A percentile compares a stretch with the other conserved stretches of the same genome.
Evolutionary conservation across 1,140 invertebrate genomes (phyloP).

Genomic region (Mycetomoellerius zeteki): DNA sequence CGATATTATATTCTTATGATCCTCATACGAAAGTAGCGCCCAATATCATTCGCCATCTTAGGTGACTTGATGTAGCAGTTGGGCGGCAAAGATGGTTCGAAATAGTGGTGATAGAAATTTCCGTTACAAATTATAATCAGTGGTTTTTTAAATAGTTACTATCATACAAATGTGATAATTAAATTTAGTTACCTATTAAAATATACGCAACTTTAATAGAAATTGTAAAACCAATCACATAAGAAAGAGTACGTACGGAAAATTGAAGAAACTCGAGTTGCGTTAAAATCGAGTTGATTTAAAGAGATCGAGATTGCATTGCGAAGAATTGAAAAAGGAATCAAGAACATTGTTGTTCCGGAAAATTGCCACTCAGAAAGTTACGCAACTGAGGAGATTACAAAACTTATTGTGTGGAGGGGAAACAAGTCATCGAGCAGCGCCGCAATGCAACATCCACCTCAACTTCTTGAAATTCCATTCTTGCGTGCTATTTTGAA

Average conservation of each 20-base stretch:
- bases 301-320: conserved; percentile 19
- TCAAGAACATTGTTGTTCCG: conserved; percentile 11
- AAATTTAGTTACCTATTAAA: neutral
- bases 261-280: conserved; percentile 16
- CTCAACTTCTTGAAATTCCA: conserved; percentile 43
- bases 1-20: conserved; percentile 58
- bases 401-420: conserved; percentile 67
- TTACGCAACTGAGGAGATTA: conserved; percentile 72
- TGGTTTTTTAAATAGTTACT: neutral
- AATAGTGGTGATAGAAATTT: conserved; percentile 6
- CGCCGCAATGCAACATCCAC: conserved; percentile 47
- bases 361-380: conserved; percentile 72
- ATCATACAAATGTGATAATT: neutral
- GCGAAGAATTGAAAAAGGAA: conserved; percentile 41
- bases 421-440: conserved; percentile 71
- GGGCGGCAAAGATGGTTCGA: neutral
- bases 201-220: neutral
- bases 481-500: conserved; percentile 42
- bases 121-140: neutral
- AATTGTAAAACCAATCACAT: neutral
- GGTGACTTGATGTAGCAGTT: neutral
- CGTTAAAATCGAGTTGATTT: conserved; percentile 12
- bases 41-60: conserved; percentile 25
- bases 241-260: neutral
- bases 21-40: conserved; percentile 46